These are phyloP conservation scores for Caenorhabditis sp. DNA, from an alignment of 2,888 invertebrate species.

Conservation along the genomic window DNA sequence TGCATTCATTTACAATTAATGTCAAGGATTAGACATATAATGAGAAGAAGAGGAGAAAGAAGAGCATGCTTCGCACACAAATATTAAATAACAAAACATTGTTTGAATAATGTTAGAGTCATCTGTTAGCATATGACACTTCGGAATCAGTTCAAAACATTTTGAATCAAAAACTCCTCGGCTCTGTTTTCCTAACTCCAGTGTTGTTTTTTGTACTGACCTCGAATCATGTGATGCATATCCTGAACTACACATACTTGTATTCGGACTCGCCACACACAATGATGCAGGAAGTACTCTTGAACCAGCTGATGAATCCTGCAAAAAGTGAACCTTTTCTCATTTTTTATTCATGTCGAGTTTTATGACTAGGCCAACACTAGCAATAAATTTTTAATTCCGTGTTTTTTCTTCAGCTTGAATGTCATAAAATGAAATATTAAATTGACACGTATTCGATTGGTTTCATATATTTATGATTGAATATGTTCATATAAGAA, in stretches of 20 bases:
- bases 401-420: not conserved
- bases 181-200: no score
- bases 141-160: slow-evolving; percentile 1
- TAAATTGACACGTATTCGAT: not conserved
- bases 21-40: slow-evolving; percentile 31
- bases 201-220: slow-evolving; percentile 11
- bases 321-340: no score
- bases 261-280: slow-evolving; percentile 43
- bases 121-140: not conserved
- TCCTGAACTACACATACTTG: slow-evolving; percentile 50
- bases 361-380: not conserved
- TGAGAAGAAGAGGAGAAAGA: not conserved
- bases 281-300: slow-evolving; percentile 2
- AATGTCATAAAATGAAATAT: not conserved
- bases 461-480: no score
- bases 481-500: no score
- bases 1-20: slow-evolving; percentile 33
- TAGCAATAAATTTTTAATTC: no score
- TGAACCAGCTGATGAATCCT: not conserved
- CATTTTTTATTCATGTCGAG: not conserved
- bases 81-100: not conserved
- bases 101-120: not conserved
- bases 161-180: no score
- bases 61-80: no score
- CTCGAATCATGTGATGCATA: slow-evolving; percentile 51